A percentile compares a stretch with the other conserved stretches of the same genome.
These are phyloP conservation scores for Ranitomeya imitator DNA, from an alignment of 2,113 vertebrate species.

Conservation along the genomic window DNA sequence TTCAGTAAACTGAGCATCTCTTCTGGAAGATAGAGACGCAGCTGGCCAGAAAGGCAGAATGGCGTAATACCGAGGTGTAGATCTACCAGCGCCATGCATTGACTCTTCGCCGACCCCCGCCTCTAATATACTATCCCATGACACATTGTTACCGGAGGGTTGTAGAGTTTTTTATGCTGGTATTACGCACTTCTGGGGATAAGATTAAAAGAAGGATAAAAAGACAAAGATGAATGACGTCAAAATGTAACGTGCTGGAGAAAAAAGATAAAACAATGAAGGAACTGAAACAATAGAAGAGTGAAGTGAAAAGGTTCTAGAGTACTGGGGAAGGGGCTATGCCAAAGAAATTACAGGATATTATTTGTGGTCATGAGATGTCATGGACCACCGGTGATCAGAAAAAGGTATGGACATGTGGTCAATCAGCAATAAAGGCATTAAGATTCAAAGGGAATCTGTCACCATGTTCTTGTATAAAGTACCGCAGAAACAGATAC, in stretches of 20 bases:
- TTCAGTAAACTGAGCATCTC: conserved; percentile 15
- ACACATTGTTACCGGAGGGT: conserved; percentile 25
- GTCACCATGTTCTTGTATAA: too few species aligned
- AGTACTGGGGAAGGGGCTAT: background rate
- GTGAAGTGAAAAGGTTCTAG: background rate
- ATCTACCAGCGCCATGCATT: background rate
- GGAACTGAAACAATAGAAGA: background rate
- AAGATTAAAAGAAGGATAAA: conserved; percentile 25
- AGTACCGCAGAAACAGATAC: too few species aligned
- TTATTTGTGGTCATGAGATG: too few species aligned
- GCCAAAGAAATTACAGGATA: background rate
- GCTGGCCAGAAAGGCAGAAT: background rate
- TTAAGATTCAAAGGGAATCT: too few species aligned
- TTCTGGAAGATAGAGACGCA: conserved; percentile 12
- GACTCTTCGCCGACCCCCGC: background rate
- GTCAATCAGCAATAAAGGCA: too few species aligned
- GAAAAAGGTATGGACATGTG: background rate
- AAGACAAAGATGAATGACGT: conserved; percentile 32
- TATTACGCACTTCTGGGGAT: conserved; percentile 12
- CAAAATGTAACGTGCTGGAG: background rate
- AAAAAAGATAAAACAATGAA: background rate
- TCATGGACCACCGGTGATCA: background rate
- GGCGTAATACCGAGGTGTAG: background rate
- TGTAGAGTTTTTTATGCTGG: background rate
- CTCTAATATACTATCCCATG: background rate